Evolutionary conservation across 2,113 vertebrate genomes (phyloP), one percentile per base, ranked within the genome.

Genomic region (Colistium nudipinnis): DNA sequence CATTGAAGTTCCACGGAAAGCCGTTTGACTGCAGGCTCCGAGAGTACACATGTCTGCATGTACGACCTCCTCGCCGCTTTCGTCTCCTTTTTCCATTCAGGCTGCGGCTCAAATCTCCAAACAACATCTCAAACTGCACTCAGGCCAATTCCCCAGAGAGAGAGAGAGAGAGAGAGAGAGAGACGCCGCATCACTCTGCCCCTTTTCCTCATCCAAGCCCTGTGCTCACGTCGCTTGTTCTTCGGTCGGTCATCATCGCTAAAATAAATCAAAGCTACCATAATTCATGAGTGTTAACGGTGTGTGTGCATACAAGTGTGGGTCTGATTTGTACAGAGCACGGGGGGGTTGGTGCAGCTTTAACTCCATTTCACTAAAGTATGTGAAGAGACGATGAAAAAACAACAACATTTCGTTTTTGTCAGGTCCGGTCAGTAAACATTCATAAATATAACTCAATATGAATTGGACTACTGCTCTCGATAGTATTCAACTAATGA

Each of bases 251-350:
- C 86, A 83, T 85, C 74, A 60, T 17, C 35, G 35, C 66, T 66
- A 63, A 83, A 89, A 85, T 77, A 79, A 86, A 87, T 84, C 87
- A 89, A 87, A 88, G 81, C 71, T 52, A 62, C 68, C 87, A 87
- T 87, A 84, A 89, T 88, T 89, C 80, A 90, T 64, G 75, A 84
- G 83, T 60, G 61, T 28, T 74, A 82, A 76, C 41, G 68, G 69
- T 41, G 77, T 73, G 74, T 66, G 30, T 64, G 72, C 47, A 55
- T 65, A 38, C 10, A 16, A 48, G 56, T 19, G 49, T 6, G 60
- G 53, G 24, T 61, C 57, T 54, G 56, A 51, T 19, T 78, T 76
- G 63, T 61, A 30, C 54, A 38, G 44, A 43, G 70, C 31, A 52
- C 7, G 10, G 24, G 56, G 62, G 74, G 51, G 53, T 71, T 71